A percentile compares a stretch with the other conserved stretches of the same genome.
Evolutionary conservation across 2,113 vertebrate species (phyloP).

Genomic region (Symphodus melops): DNA sequence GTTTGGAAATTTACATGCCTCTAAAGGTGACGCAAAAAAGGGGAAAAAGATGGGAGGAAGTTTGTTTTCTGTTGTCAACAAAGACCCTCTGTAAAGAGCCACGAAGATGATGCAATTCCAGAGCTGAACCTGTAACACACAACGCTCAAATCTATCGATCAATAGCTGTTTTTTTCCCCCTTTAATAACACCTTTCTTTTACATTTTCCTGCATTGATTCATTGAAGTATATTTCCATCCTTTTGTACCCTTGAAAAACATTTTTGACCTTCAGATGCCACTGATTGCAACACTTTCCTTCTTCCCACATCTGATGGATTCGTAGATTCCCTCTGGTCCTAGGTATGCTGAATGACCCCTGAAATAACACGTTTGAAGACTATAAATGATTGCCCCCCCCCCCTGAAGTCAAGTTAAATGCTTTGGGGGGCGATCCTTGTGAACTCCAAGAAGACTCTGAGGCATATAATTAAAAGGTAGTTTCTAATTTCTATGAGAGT

Average conservation of each 20-base stretch:
- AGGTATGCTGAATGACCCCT: slow-evolving; percentile 49
- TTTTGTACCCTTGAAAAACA: slow-evolving; percentile 31
- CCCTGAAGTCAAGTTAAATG: slow-evolving; percentile 73
- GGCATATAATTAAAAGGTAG: slow-evolving; percentile 83
- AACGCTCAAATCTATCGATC: slow-evolving; percentile 48
- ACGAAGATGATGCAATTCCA: slow-evolving; percentile 62
- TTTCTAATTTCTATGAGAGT: slow-evolving; percentile 82
- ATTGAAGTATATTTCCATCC: not conserved
- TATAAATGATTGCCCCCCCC: slow-evolving; percentile 73
- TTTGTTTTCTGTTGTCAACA: slow-evolving; percentile 71
- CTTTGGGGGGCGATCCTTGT: slow-evolving; percentile 64
- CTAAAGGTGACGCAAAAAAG: slow-evolving; percentile 77
- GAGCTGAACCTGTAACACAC: slow-evolving; percentile 47
- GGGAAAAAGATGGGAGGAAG: slow-evolving; percentile 51
- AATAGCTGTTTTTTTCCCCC: slow-evolving; percentile 7
- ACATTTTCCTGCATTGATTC: not conserved
- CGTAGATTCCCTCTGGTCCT: slow-evolving; percentile 47
- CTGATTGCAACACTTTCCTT: slow-evolving; percentile 39
- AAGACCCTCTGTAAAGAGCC: slow-evolving; percentile 58
- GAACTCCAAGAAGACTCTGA: slow-evolving; percentile 76
- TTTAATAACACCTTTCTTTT: slow-evolving; percentile 1
- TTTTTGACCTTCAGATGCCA: slow-evolving; percentile 63
- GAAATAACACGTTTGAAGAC: slow-evolving; percentile 64
- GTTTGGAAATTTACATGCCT: slow-evolving; percentile 81
- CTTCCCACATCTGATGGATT: slow-evolving; percentile 37